Conservation (phyloP, 2,797 vertebrate species). For the Phoeniculus purpureus region DNA sequence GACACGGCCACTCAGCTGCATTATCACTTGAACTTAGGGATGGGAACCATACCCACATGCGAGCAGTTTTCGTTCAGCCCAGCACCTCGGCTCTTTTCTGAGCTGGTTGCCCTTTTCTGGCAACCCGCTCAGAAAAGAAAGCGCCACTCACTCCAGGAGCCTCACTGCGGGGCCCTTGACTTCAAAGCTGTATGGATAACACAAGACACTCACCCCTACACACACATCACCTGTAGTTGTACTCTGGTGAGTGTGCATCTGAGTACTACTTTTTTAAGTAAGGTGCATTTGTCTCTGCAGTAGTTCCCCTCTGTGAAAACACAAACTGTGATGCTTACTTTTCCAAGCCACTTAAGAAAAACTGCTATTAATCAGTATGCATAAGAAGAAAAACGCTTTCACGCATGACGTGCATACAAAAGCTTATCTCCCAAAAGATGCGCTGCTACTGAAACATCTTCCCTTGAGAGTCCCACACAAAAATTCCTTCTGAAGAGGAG, state of each 20-base stretch:
- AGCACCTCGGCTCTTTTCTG: too few species aligned
- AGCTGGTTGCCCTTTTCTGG: neutral
- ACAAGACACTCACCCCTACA: neutral
- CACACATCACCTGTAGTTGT: neutral
- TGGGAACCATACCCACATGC: neutral
- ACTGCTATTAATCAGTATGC: neutral
- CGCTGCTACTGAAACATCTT: neutral
- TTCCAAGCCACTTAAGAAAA: neutral
- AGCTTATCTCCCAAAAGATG: neutral
- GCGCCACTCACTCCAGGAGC: accelerated
- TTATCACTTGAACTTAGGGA: neutral
- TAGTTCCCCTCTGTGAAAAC: neutral
- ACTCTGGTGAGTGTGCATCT: neutral
- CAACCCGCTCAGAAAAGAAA: neutral
- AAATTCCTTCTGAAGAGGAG: neutral
- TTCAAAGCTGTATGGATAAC: neutral
- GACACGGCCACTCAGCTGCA: neutral
- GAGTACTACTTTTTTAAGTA: neutral
- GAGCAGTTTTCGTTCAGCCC: neutral
- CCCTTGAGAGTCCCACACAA: neutral
- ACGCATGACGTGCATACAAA: neutral
- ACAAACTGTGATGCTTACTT: neutral
- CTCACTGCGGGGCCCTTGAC: neutral
- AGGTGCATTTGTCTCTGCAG: neutral
- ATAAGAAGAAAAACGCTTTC: neutral